Percentiles rank a stretch among this genome's conserved stretches.
phyloP scores from a whole-genome alignment of 2,797 vertebrate species.

The Sylvia borin region DNA sequence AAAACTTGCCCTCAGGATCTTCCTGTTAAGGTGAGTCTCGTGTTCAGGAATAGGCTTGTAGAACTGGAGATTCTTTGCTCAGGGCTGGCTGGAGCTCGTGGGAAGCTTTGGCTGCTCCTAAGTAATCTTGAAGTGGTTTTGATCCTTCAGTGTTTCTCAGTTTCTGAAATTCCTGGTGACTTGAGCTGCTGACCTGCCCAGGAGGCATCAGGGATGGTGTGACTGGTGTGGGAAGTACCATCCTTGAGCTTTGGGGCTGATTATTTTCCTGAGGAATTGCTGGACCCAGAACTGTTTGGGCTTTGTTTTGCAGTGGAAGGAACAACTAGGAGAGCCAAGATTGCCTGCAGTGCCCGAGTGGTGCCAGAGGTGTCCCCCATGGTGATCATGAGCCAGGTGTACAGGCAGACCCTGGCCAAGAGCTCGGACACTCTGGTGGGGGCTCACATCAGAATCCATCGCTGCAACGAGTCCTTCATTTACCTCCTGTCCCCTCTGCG shows the following conservation, averaged over 20 bases:
- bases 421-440: conserved; percentile 90
- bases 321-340: conserved; percentile 87
- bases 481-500: conserved; percentile 95
- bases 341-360: conserved; percentile 84
- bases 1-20: not conserved
- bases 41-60: not conserved
- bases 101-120: not conserved
- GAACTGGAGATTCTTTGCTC: not conserved
- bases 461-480: conserved; percentile 92
- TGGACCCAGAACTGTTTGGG: not conserved
- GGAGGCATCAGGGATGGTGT: rapidly evolving
- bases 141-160: not conserved
- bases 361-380: conserved; percentile 86
- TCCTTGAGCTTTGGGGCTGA: not conserved
- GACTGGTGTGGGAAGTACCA: rapidly evolving
- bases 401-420: conserved; percentile 93
- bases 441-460: conserved; percentile 89
- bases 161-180: not conserved
- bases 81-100: not conserved
- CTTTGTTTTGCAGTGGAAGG: conserved; percentile 86
- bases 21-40: not conserved
- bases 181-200: not conserved
- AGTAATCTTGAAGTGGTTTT: not conserved
- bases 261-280: not conserved
- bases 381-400: conserved; percentile 93